phyloP scores from a whole-genome alignment of 2,797 vertebrate species.

The Tadarida brasiliensis region DNA sequence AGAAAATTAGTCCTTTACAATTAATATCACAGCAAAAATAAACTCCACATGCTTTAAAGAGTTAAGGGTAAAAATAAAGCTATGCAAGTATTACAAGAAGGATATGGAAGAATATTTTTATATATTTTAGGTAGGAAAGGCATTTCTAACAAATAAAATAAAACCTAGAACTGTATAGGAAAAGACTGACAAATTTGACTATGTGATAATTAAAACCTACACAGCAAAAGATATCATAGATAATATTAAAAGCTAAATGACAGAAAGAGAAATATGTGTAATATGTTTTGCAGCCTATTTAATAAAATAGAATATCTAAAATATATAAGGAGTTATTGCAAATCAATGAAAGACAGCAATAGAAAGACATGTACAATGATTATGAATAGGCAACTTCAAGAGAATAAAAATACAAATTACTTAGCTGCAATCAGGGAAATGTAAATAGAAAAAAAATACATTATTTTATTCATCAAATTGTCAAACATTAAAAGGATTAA shows the following conservation, averaged over 20 bases:
- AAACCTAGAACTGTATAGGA: slow-evolving; percentile 19
- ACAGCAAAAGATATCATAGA: neutral
- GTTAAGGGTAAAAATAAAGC: neutral
- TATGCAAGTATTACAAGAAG: slow-evolving; percentile 29
- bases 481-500: neutral
- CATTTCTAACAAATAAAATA: slow-evolving; percentile 52
- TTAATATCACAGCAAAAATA: neutral
- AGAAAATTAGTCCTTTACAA: slow-evolving; percentile 24
- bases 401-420: neutral
- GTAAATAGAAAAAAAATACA: slow-evolving; percentile 33
- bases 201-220: slow-evolving; percentile 32
- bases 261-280: slow-evolving; percentile 7
- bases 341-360: slow-evolving; percentile 43
- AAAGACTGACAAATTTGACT: slow-evolving; percentile 22
- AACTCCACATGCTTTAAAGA: neutral
- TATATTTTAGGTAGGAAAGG: neutral
- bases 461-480: slow-evolving; percentile 10
- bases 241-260: slow-evolving; percentile 23
- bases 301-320: slow-evolving; percentile 36
- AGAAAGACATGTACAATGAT: neutral
- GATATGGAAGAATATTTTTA: neutral
- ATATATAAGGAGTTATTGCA: neutral
- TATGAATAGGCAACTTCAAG: neutral
- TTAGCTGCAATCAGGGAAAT: neutral
- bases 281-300: slow-evolving; percentile 47